These are phyloP conservation scores for Actinemys pallida DNA, from an alignment of 2,113 vertebrate genomes.

Conservation along the genomic window DNA sequence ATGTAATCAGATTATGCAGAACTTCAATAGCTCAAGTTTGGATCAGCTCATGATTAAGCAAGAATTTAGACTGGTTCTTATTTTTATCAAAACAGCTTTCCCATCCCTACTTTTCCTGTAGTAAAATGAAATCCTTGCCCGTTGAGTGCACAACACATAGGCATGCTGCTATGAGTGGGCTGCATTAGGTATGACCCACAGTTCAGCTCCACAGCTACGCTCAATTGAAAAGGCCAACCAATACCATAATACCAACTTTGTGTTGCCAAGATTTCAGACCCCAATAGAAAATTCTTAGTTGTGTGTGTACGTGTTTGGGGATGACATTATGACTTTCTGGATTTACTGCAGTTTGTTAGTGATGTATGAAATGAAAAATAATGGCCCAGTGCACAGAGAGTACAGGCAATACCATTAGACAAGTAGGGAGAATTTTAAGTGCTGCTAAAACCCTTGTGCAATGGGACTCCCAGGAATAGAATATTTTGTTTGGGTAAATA, in stretches of 20 bases:
- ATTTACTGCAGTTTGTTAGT: not conserved
- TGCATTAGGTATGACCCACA: not conserved
- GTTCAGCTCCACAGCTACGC: not conserved
- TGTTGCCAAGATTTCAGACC: not conserved
- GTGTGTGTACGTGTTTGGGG: not conserved
- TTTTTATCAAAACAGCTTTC: constrained; percentile 23
- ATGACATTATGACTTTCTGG: not conserved
- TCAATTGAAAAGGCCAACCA: not conserved
- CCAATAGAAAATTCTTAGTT: not conserved
- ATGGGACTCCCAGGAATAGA: rapidly evolving
- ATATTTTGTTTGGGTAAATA: not conserved
- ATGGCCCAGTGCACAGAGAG: not conserved
- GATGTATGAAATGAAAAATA: not conserved
- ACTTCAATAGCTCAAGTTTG: constrained; percentile 13
- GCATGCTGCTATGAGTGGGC: not conserved
- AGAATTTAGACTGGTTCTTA: not conserved
- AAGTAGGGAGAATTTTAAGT: not conserved
- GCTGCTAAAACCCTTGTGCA: not conserved
- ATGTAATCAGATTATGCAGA: not conserved
- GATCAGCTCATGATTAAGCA: constrained; percentile 4
- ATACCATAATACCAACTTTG: not conserved
- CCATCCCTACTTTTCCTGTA: not conserved
- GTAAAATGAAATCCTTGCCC: not conserved
- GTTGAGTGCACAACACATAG: not conserved
- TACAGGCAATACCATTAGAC: not conserved